Evolutionary conservation across 1,140 invertebrate species (phyloP).

Genomic region (Glossosoma conforme): DNA sequence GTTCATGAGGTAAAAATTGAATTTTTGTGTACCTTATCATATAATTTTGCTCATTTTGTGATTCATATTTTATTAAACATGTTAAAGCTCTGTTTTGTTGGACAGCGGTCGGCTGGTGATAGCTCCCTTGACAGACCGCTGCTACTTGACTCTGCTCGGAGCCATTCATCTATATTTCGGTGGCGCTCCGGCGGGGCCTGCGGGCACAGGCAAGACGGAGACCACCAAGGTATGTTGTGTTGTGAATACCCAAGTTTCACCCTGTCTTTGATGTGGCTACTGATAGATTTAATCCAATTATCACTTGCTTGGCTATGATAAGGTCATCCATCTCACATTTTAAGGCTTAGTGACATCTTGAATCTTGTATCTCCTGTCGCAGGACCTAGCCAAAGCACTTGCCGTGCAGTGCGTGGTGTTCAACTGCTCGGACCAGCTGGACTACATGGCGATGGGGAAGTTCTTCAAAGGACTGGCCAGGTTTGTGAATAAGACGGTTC

Average conservation of each 20-base stretch:
- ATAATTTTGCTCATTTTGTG: no score
- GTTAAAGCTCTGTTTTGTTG: no score
- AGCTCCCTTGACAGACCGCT: conserved; percentile 77
- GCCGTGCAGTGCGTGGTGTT: conserved; percentile 92
- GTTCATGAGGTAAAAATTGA: no score
- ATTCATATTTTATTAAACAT: no score
- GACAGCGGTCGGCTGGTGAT: conserved; percentile 69
- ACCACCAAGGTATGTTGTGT: conserved; percentile 63
- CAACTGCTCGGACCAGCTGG: conserved; percentile 88
- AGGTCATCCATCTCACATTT: background rate
- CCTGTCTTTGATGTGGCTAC: background rate
- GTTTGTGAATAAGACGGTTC: conserved; percentile 39
- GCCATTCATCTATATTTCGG: conserved; percentile 83
- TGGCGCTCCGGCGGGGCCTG: conserved; percentile 85
- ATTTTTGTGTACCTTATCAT: no score
- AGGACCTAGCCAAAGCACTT: conserved; percentile 80
- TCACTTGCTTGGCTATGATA: no score
- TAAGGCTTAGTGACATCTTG: background rate
- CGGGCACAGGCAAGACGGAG: conserved; percentile 86
- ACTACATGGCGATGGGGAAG: conserved; percentile 90
- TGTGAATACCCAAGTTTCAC: background rate
- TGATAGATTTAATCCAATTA: no score
- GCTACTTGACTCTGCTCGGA: conserved; percentile 83
- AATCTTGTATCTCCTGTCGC: no score
- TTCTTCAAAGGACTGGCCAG: conserved; percentile 85